Conservation (phyloP, 2,113 vertebrate genomes). For the Seriola quinqueradiata region DNA sequence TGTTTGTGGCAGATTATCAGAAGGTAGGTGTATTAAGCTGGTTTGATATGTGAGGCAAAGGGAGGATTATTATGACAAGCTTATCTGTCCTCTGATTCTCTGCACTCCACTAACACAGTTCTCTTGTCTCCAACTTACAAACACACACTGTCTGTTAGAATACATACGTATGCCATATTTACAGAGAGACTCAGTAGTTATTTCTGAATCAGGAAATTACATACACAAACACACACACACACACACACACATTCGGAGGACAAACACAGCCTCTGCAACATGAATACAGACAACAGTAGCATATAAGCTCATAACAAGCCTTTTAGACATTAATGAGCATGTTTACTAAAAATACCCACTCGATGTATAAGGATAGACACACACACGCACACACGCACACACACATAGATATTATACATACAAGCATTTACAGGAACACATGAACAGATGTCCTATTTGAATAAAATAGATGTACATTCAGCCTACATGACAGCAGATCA, state of each 20-base stretch:
- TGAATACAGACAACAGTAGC: not conserved
- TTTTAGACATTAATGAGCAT: constrained; percentile 12
- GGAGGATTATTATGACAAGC: constrained; percentile 56
- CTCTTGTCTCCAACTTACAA: constrained; percentile 14
- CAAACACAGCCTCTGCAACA: not conserved
- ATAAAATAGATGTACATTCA: not conserved
- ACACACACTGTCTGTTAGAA: not conserved
- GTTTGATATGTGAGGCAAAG: constrained; percentile 26
- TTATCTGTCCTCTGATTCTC: constrained; percentile 42
- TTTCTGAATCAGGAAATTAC: not conserved
- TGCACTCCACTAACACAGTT: constrained; percentile 24
- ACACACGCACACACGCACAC: not conserved
- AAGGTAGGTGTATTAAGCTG: constrained; percentile 45
- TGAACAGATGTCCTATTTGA: not conserved
- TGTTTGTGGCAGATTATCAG: constrained; percentile 49
- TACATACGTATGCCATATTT: not conserved
- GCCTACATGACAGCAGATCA: not conserved
- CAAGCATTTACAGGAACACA: not conserved
- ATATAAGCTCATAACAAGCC: not conserved
- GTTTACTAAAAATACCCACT: not conserved
- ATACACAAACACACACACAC: too few species aligned
- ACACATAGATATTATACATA: not conserved
- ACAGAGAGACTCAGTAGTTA: not conserved
- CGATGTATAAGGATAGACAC: not conserved
- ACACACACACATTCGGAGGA: not conserved